Evolutionary conservation across 2,113 vertebrate species (phyloP), one percentile per base, ranked within the genome.

Genomic region (Nycticorax nycticorax): DNA sequence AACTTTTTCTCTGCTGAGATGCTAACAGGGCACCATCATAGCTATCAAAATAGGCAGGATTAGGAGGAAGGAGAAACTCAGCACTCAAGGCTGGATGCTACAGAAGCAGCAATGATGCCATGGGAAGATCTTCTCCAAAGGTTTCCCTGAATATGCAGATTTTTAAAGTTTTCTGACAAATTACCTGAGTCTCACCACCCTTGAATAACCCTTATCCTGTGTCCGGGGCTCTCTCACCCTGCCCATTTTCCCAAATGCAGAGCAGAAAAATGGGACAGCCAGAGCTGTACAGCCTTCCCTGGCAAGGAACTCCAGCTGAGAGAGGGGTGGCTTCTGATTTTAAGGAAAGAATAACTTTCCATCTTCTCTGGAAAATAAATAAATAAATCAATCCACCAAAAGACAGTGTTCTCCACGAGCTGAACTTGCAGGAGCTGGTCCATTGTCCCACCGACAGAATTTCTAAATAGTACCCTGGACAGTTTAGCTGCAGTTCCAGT

Each of bases 1-100:
- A 68, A 93, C 79, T 92, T 95, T 26, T 95, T 91, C 62, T 92
- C 73, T 87, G 57, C 89, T 95, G 86, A 92, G 91, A 80, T 95
- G 84, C 77, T 87, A 37, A 37, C 24, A 85, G 92, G 92, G 62
- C 86, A 95, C 48, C 1, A 11, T 33, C 83, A 39, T 15, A 83
- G 50, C 74, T 57, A 85, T 72, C 80, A 62, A 82, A 95, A 87
- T 3, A 71, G 32, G 37, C 37, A 22, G 8, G 15, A 35, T 21
- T 53, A 12, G 15, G 3, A 59, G 41, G 45, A 82, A 93, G 77
- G 35, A 92, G 68, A 78, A 87, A 76, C n/a, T 88, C 79, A 53
- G 12, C 19, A 8, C 20, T n/a, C 23, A 3, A 56, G n/a, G n/a
- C 48, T 48, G 48, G 24, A 30, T 12, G 55, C 4, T 81, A 20